Evolutionary conservation across 2,888 invertebrate genomes (phyloP).

Genomic region (Graphium colonna): DNA sequence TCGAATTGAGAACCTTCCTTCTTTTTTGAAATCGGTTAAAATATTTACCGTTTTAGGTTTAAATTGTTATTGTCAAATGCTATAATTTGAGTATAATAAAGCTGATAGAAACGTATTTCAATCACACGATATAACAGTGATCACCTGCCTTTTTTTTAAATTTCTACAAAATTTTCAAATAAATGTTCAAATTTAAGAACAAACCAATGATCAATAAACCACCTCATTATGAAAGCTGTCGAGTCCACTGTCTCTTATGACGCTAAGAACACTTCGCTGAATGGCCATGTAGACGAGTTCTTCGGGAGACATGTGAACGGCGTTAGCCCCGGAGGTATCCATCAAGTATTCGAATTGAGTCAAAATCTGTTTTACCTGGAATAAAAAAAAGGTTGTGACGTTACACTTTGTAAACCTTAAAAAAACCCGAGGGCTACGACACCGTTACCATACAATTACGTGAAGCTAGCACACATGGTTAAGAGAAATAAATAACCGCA

Average conservation of each 20-base stretch:
- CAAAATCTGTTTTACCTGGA: conserved; percentile 62
- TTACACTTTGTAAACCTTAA: neutral
- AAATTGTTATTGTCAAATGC: neutral
- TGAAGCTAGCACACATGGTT: too few species aligned
- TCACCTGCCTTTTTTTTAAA: too few species aligned
- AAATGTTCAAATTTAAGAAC: neutral
- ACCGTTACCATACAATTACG: too few species aligned
- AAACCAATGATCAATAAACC: conserved; percentile 10
- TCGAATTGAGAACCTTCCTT: too few species aligned
- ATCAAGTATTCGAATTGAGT: conserved; percentile 59
- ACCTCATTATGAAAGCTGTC: conserved; percentile 58
- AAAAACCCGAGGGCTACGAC: too few species aligned
- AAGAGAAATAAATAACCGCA: too few species aligned
- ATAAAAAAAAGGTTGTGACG: conserved; percentile 9
- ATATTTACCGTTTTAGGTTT: too few species aligned
- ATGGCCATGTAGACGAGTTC: conserved; percentile 58
- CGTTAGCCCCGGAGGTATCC: conserved; percentile 39
- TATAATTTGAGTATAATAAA: too few species aligned
- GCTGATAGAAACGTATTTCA: too few species aligned
- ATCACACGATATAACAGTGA: too few species aligned
- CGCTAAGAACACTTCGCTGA: conserved; percentile 46
- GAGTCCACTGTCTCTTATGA: conserved; percentile 54
- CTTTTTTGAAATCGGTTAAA: too few species aligned
- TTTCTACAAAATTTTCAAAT: neutral
- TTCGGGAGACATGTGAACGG: conserved; percentile 44